Evolutionary conservation across 2,113 vertebrate genomes (phyloP).

Genomic region (Apaloderma vittatum): DNA sequence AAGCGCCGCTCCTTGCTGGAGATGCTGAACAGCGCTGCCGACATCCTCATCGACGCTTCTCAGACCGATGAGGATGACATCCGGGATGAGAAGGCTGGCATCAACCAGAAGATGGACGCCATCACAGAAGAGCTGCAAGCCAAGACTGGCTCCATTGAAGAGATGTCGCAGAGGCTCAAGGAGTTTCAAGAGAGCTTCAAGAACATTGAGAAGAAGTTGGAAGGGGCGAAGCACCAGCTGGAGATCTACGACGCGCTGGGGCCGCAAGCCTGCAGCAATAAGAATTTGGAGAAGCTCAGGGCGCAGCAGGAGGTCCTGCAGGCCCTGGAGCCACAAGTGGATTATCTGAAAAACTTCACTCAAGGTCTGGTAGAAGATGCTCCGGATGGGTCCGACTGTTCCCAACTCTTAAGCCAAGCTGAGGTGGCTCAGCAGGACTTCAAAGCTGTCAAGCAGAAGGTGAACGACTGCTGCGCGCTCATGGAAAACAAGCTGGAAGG

Average conservation of each 20-base stretch:
- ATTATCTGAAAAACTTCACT: slow-evolving; percentile 92
- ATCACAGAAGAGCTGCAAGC: slow-evolving; percentile 88
- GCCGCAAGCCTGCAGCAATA: slow-evolving; percentile 94
- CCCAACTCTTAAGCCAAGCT: slow-evolving; percentile 85
- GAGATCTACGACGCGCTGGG: slow-evolving; percentile 95
- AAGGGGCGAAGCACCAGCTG: slow-evolving; percentile 93
- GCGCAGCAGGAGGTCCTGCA: slow-evolving; percentile 90
- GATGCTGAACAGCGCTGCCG: slow-evolving; percentile 89
- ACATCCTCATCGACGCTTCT: slow-evolving; percentile 91
- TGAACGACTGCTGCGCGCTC: slow-evolving; percentile 85
- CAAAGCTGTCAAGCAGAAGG: slow-evolving; percentile 84
- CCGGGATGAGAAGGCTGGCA: slow-evolving; percentile 90
- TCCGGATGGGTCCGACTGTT: slow-evolving; percentile 84
- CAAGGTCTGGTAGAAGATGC: slow-evolving; percentile 91
- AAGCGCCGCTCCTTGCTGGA: slow-evolving; percentile 90
- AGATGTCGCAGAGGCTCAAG: slow-evolving; percentile 91
- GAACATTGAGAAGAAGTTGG: slow-evolving; percentile 92
- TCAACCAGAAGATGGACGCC: slow-evolving; percentile 90
- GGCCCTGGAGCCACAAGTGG: slow-evolving; percentile 90
- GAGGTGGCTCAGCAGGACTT: slow-evolving; percentile 86
- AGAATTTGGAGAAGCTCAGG: slow-evolving; percentile 93
- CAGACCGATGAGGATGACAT: slow-evolving; percentile 90
- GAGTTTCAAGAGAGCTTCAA: slow-evolving; percentile 95
- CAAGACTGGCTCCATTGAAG: slow-evolving; percentile 89
- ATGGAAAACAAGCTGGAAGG: slow-evolving; percentile 94